Conservation (phyloP, 1,140 invertebrate species). For the Diabrotica virgifera region DNA sequence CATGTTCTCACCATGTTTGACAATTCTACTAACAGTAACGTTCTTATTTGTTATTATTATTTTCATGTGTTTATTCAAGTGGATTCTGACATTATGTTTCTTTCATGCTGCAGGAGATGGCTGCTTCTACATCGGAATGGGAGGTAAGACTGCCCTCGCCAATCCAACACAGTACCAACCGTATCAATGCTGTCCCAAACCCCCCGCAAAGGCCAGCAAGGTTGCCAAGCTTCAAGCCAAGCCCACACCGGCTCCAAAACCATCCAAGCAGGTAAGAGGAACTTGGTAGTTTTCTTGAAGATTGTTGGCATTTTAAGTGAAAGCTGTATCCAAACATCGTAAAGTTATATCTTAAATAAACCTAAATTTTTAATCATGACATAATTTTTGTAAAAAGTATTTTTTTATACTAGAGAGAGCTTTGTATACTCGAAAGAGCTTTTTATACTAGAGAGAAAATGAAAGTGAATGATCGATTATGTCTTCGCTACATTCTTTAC, state of each 20-base stretch:
- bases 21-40: slow-evolving; percentile 32
- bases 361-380: no score
- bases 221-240: slow-evolving; percentile 59
- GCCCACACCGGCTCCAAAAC: slow-evolving; percentile 28
- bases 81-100: slow-evolving; percentile 61
- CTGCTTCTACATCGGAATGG: slow-evolving; percentile 93
- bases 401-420: no score
- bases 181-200: slow-evolving; percentile 86
- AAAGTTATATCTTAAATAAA: no score
- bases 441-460: no score
- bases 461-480: no score
- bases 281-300: no score
- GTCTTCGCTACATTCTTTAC: no score
- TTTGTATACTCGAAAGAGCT: no score
- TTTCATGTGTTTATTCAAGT: slow-evolving; percentile 14
- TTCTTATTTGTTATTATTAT: slow-evolving; percentile 10
- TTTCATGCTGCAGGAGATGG: slow-evolving; percentile 78
- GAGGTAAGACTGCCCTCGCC: slow-evolving; percentile 75
- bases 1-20: slow-evolving; percentile 25
- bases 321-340: no score
- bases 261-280: slow-evolving; percentile 23
- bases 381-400: no score
- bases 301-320: no score
- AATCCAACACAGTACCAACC: slow-evolving; percentile 70
- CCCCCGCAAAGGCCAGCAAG: slow-evolving; percentile 69